A percentile compares a stretch with the other conserved stretches of the same genome.
These are phyloP conservation scores for Tetraneura akinire DNA, from an alignment of 1,140 invertebrate genomes.

Conservation along the genomic window DNA sequence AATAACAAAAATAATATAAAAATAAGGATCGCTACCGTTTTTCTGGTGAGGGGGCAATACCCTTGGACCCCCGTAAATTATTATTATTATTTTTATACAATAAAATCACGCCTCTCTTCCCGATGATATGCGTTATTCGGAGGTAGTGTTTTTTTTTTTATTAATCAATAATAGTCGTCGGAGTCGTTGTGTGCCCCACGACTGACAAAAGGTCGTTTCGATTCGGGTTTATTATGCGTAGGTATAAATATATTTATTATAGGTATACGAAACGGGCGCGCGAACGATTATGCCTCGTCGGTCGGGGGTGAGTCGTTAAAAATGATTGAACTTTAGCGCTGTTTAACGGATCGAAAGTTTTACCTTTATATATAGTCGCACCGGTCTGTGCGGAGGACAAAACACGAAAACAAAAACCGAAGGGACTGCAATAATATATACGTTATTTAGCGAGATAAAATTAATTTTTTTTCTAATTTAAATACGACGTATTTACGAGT, in stretches of 20 bases:
- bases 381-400: neutral
- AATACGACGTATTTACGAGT: no score
- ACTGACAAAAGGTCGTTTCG: conserved; percentile 10
- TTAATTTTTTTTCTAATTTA: no score
- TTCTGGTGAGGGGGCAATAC: no score
- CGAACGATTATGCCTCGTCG: neutral
- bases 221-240: neutral
- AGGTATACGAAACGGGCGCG: neutral
- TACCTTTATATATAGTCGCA: neutral
- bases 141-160: neutral
- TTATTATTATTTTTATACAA: neutral
- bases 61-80: no score
- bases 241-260: neutral
- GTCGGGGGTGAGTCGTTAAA: conserved; percentile 17
- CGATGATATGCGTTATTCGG: neutral
- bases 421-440: no score
- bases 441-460: no score
- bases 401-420: no score
- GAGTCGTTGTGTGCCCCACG: neutral
- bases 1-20: no score
- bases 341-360: conserved; percentile 32
- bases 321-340: conserved; percentile 38
- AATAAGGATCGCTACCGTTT: no score
- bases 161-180: conserved; percentile 19
- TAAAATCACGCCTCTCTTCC: neutral